These are phyloP conservation scores for Baryphthengus martii DNA, from an alignment of 2,113 vertebrate genomes.

Conservation along the genomic window DNA sequence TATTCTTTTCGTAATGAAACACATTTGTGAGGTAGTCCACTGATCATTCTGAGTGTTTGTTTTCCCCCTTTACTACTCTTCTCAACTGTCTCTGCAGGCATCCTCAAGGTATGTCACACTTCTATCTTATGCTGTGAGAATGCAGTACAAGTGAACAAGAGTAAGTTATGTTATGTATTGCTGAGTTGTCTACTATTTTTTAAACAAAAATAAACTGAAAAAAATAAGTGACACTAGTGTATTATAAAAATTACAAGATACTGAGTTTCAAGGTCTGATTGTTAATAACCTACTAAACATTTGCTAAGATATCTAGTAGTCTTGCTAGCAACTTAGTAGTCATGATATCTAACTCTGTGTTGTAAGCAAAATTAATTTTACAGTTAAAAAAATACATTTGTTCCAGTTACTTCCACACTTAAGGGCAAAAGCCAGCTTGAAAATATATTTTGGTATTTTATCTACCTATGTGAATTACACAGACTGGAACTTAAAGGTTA, in stretches of 20 bases:
- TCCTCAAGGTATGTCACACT: not conserved
- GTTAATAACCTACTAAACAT: not conserved
- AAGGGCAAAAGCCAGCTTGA: not conserved
- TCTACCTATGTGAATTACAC: not conserved
- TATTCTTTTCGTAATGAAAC: not conserved
- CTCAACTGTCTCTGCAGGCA: not conserved
- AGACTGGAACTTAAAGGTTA: not conserved
- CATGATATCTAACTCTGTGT: not conserved
- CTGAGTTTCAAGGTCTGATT: not conserved
- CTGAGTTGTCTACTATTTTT: not conserved
- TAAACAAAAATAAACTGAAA: not conserved
- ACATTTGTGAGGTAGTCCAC: not conserved
- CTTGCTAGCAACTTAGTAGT: not conserved
- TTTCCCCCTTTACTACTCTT: not conserved
- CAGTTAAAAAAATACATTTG: not conserved
- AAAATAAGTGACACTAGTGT: not conserved
- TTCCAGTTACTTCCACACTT: not conserved
- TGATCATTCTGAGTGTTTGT: not conserved
- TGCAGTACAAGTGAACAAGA: not conserved
- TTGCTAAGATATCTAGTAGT: not conserved
- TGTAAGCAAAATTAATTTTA: not conserved
- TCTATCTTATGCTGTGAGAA: not conserved
- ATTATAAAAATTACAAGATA: not conserved
- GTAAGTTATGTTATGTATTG: not conserved
- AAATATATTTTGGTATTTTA: conserved; percentile 1